A percentile compares a stretch with the other conserved stretches of the same genome.
Evolutionary conservation across 2,113 vertebrate species (phyloP).

Genomic region (Oenanthe melanoleuca): DNA sequence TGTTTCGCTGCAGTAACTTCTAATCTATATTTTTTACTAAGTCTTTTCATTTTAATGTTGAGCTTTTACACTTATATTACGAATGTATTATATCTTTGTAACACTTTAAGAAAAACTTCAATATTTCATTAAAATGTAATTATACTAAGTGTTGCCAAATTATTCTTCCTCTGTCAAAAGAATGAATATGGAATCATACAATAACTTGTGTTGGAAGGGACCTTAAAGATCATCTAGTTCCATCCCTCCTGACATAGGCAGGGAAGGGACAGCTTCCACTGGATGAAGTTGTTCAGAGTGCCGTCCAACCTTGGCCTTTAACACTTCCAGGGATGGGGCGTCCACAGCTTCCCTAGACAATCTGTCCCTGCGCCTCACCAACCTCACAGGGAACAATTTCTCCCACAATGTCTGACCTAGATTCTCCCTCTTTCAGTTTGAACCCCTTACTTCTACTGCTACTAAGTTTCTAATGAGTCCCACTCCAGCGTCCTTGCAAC

Average conservation of each 20-base stretch:
- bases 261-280: background rate
- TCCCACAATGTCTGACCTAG: background rate
- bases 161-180: background rate
- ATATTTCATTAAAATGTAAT: slow-evolving; percentile 45
- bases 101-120: background rate
- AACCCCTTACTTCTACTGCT: background rate
- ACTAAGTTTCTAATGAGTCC: background rate
- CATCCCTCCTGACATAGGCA: background rate
- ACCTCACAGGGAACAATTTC: background rate
- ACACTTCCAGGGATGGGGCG: no score
- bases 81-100: slow-evolving; percentile 18
- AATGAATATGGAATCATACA: background rate
- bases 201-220: background rate
- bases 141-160: background rate
- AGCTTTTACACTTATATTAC: slow-evolving; percentile 1
- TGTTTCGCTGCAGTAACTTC: slow-evolving; percentile 24
- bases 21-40: slow-evolving; percentile 16
- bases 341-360: background rate
- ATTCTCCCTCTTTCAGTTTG: background rate
- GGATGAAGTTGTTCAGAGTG: background rate
- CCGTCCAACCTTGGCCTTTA: background rate
- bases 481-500: background rate
- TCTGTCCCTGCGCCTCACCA: background rate
- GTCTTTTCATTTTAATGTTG: background rate
- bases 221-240: background rate